Conservation (phyloP, 1,140 invertebrate genomes). For the Lerema accius region DNA sequence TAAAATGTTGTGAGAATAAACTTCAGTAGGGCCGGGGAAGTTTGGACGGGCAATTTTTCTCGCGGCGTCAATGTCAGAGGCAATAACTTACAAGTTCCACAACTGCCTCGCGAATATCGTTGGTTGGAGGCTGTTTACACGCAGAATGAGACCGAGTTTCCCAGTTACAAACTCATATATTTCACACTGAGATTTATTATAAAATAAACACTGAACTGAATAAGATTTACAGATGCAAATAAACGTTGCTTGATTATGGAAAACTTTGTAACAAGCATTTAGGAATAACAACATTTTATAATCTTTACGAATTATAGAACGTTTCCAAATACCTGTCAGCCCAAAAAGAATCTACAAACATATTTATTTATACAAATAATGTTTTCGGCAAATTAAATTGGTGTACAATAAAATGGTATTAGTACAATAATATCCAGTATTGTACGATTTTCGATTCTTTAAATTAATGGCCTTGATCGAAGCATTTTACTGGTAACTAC, state of each 20-base stretch:
- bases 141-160: background rate
- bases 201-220: background rate
- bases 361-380: too few relatives aligned
- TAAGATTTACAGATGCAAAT: background rate
- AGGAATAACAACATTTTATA: too few relatives aligned
- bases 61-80: constrained; percentile 58
- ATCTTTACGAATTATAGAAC: too few relatives aligned
- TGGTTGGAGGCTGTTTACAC: constrained; percentile 21
- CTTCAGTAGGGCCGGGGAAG: constrained; percentile 40
- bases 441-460: too few relatives aligned
- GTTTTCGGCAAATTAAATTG: too few relatives aligned
- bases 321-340: too few relatives aligned
- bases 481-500: too few relatives aligned
- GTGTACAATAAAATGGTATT: too few relatives aligned
- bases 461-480: too few relatives aligned
- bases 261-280: background rate
- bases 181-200: constrained; percentile 3
- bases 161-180: constrained; percentile 6
- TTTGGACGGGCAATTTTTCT: constrained; percentile 63
- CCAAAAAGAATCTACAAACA: too few relatives aligned
- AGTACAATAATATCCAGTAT: too few relatives aligned
- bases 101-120: constrained; percentile 44
- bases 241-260: background rate
- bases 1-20: constrained; percentile 46
- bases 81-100: constrained; percentile 64